Evolutionary conservation across 1,140 invertebrate species (phyloP).

Genomic region (silkworm (Bombyx mori)): ASM3026992v2 NC_085110.1:9073501-9074000

Average conservation of each 20-base stretch:
- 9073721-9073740: too few relatives aligned
- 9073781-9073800: conserved; percentile 92
- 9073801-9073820: conserved; percentile 91
- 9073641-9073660: conserved; percentile 92
- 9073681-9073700: background rate
- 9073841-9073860: conserved; percentile 95
- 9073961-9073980: too few relatives aligned
- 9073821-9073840: conserved; percentile 96
- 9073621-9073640: conserved; percentile 92
- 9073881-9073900: background rate
- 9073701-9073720: too few relatives aligned
- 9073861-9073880: conserved; percentile 87
- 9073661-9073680: conserved; percentile 93
- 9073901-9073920: background rate
- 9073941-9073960: too few relatives aligned
- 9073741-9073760: conserved; percentile 88
- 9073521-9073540: conserved; percentile 96
- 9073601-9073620: conserved; percentile 88
- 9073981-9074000: too few relatives aligned
- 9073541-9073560: conserved; percentile 92
- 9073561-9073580: conserved; percentile 94
- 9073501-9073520: conserved; percentile 93
- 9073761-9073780: conserved; percentile 92
- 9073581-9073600: conserved; percentile 91
- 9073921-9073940: too few relatives aligned